Evolutionary conservation across 2,797 vertebrate species (phyloP).

Genomic region (Otolemur crassicaudatus): DNA sequence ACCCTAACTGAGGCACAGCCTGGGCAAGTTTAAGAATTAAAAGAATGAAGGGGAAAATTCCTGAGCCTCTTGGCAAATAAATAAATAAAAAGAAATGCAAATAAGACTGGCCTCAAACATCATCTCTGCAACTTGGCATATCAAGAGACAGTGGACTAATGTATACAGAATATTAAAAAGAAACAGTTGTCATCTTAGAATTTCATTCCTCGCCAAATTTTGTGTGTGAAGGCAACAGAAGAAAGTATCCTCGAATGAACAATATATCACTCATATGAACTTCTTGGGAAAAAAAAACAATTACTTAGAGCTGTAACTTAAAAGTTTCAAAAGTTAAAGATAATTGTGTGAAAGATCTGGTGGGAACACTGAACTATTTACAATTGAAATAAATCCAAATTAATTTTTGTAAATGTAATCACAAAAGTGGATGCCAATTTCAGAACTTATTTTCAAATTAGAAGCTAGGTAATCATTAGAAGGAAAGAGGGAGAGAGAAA

Average conservation of each 20-base stretch:
- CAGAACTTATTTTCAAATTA: slow-evolving; percentile 50
- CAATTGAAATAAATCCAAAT: slow-evolving; percentile 33
- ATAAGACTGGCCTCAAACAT: neutral
- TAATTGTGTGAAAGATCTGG: slow-evolving; percentile 20
- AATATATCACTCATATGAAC: neutral
- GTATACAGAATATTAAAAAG: slow-evolving; percentile 21
- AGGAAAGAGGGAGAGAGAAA: neutral
- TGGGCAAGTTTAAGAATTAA: neutral
- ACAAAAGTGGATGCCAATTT: slow-evolving; percentile 48
- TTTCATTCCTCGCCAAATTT: neutral
- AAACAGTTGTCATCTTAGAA: slow-evolving; percentile 9
- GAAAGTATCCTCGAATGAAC: neutral
- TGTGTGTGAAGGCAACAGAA: neutral
- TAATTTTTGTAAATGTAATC: slow-evolving; percentile 40
- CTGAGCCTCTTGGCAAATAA: neutral
- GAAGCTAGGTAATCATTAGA: neutral
- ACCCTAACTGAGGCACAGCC: neutral
- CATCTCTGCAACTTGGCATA: neutral
- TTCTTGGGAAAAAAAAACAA: neutral
- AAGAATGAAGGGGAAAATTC: neutral
- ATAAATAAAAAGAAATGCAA: neutral
- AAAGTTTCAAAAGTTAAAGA: slow-evolving; percentile 26
- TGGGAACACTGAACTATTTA: slow-evolving; percentile 10
- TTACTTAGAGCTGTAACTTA: neutral
- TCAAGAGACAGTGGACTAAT: neutral